Base-by-base conservation (phyloP, 2,888 invertebrate genomes). In the Operophtera brumata region DNA sequence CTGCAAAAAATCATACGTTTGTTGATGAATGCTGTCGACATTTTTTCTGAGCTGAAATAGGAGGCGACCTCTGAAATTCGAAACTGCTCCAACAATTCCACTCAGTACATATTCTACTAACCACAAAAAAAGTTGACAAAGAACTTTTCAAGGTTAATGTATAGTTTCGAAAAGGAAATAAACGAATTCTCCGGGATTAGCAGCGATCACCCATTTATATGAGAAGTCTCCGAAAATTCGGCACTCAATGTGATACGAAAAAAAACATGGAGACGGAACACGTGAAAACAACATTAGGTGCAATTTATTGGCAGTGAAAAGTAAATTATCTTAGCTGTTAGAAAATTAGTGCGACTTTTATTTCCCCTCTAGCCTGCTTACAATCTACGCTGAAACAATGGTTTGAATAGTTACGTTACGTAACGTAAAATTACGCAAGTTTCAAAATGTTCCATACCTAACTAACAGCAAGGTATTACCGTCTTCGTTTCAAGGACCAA, bases 281-380 rank as follows among this genome's bases (percentile, higher is more conserved):
- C 63, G 66, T 64, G 62, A 63, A 48, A 54, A 37, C 52, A 58
- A 57, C 55, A 57, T 60, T 62, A 55, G 51, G 37, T 54, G 48
- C 59, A 61, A 61, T 64, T 61, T 62, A 65, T 64, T 59, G 59
- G 56, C 59, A 54, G 52, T 59, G 48, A 56, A 59, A 47, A 45
- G 44, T 61, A 63, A 64, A 59, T 54, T 57, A 61, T 58, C 39
- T 42, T 44, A 49, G 37, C 45, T 51, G 47, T 57, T 57, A 49
- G 39, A 58, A 51, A 42, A 55, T 54, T 57, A 54, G 35, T 25
- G 35, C 48, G 30, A 57, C 51, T 65, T 58, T 63, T 51, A 50
- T 59, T 49, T 57, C 30, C 43, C 56, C 46, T 54, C 40, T 30
- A 54, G 45, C 35, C 10, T 37, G 32, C 42, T 32, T 35, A 40